A percentile compares a stretch with the other conserved stretches of the same genome.
Evolutionary conservation across 1,140 invertebrate species (phyloP).

Genomic region (Neodiprion fabricii): DNA sequence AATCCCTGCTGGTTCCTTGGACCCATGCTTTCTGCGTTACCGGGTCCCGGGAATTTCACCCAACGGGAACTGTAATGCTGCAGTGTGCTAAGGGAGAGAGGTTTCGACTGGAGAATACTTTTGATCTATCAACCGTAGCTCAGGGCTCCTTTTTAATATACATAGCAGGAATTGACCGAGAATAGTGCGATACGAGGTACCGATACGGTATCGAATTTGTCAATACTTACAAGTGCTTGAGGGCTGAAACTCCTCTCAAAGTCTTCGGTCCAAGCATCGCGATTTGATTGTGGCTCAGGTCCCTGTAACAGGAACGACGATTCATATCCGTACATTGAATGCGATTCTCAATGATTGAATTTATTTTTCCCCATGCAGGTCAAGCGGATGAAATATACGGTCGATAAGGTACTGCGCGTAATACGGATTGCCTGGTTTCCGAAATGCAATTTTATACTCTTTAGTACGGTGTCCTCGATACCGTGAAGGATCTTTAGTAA

Average conservation of each 20-base stretch:
- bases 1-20: neutral
- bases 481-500: neutral
- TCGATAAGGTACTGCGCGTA: neutral
- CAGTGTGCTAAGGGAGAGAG: neutral
- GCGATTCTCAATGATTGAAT: neutral
- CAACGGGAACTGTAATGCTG: neutral
- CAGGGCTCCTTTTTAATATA: conserved; percentile 14
- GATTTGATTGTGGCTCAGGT: conserved; percentile 92
- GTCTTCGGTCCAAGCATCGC: conserved; percentile 87
- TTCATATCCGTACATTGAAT: neutral
- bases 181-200: conserved; percentile 15
- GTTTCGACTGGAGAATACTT: neutral
- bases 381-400: neutral
- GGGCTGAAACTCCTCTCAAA: conserved; percentile 79
- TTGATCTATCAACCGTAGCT: neutral
- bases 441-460: neutral
- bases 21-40: neutral
- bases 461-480: neutral
- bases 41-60: neutral
- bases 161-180: conserved; percentile 7
- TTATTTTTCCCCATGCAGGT: neutral
- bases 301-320: conserved; percentile 72
- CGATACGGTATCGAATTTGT: conserved; percentile 7
- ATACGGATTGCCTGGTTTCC: neutral
- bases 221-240: conserved; percentile 79